Percentiles rank a stretch among this genome's conserved stretches.
Conservation (phyloP, 2,113 vertebrate species). For the Deroptyus accipitrinus region DNA sequence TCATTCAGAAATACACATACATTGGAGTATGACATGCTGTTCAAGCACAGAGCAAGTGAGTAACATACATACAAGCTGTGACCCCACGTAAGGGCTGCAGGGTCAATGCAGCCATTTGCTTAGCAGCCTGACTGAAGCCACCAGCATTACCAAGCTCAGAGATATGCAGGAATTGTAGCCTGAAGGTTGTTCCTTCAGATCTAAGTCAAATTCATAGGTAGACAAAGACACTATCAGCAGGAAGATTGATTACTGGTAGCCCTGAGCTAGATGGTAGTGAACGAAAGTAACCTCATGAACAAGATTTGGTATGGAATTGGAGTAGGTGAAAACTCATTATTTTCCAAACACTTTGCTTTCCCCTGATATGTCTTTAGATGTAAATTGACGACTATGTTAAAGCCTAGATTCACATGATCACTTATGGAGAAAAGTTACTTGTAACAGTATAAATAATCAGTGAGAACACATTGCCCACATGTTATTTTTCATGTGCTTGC, state of each 20-base stretch:
- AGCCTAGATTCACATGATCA: neutral
- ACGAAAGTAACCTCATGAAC: neutral
- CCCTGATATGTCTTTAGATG: accelerated
- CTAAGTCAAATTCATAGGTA: neutral
- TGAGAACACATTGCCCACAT: neutral
- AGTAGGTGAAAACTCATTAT: neutral
- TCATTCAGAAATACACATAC: neutral
- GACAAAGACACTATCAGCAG: neutral
- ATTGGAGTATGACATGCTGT: accelerated
- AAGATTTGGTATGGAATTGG: neutral
- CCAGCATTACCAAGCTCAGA: neutral
- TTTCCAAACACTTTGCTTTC: neutral
- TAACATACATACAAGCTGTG: accelerated
- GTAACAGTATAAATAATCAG: neutral
- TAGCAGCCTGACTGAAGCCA: neutral
- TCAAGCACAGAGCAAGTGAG: neutral
- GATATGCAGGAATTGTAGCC: neutral
- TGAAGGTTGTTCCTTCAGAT: neutral
- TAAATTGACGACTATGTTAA: neutral
- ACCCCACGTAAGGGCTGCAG: neutral
- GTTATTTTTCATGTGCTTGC: neutral
- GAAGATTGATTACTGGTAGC: neutral
- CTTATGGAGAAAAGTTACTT: neutral
- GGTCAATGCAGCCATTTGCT: neutral
- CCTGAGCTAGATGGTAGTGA: neutral